Base-by-base conservation (phyloP, 2,888 invertebrate species). In the Stenichneumon culpator region DNA sequence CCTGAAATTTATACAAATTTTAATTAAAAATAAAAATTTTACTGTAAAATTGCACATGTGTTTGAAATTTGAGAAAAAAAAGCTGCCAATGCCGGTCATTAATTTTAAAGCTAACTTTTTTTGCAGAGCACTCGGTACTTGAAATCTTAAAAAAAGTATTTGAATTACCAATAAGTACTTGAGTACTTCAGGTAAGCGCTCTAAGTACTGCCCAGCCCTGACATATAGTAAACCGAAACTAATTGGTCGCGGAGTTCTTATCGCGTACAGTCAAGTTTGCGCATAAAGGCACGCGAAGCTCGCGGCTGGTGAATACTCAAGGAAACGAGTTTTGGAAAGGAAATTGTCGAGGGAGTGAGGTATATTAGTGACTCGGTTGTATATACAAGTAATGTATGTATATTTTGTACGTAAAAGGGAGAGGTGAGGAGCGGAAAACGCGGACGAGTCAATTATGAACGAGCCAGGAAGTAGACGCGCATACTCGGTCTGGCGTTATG, bases 371-470 rank as follows among this genome's bases (percentile, higher is more conserved):
- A 22, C 52, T 9, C 69, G 63, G 44, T 75, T 36, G 32, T 39
- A 67, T 44, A 25, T 50, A 52, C 32, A 69, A 28, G 28, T 63
- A 63, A 32, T 57, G 14, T 22, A 22, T 22, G 22, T 57, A 57
- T 25, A 57, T 57, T 25, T 25, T 14, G 22, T 57, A 57, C 39
- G 57, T 22, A 52, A 36, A 65, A 75, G 69, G 52, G 50, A 68
- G 39, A 68, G 39, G 70, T 60, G 67, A 84, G 80, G 63, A 70
- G 44, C 73, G 79, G 14, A 52, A 77, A 77, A 67, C 32, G 68
- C 77, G 68, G 77, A 84, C 77, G 80, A 81, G 80, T 84, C 77
- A 84, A 84, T 84, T 81, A 81, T 60, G 73, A 78, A 77, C 68
- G 57, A 81, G 81, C 52, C 81, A 78, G 84, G 84, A 84, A 84